Base-by-base conservation (phyloP, 1,140 invertebrate species). In the Cryptotermes secundus region DNA sequence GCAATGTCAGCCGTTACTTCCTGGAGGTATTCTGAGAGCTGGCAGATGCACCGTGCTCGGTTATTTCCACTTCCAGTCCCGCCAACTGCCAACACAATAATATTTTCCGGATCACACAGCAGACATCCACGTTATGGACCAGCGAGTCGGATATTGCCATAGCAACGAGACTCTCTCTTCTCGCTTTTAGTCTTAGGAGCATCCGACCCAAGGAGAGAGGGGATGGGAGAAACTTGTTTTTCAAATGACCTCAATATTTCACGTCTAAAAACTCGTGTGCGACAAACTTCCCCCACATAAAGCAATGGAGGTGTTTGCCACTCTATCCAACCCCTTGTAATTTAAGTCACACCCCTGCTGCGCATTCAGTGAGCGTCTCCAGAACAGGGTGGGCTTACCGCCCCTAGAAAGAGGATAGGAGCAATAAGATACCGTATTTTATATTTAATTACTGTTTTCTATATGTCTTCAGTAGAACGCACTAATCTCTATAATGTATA, bases 241-340 rank as follows among this genome's bases (percentile, higher is more conserved):
- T 65, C 59, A 65, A 65, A 65, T 65, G 59, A 65, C 59, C 59
- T 65, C 59, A 65, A 65, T 65, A 9, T 65, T 65, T 65, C 59
- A 65, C 59, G 59, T n/a, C 59, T 65, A 65, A 65, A 65, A 65
- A 65, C 12, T 65, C 59, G 59, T 65, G 59, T n/a, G 59, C 59
- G 59, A 65, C 59, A 65, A 65, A 59, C 6, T 59, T 59, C 53
- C 19, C 53, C 53, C 6, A 4, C 53, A 10, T 59, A 59, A 59
- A 65, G 59, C 59, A 65, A 3, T 14, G 59, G 59, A 65, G 59
- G 59, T 65, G 59, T 65, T 65, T 65, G 59, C 59, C n/a, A 65
- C 59, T 3, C 26, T 26, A 65, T n/a, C 26, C 59, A 65, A 65
- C 3, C 59, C 26, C 59, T 65, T 65, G 59, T 65, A 65, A 65